A percentile compares a stretch with the other conserved stretches of the same genome.
Evolutionary conservation across 2,888 invertebrate species (phyloP).

Genomic region (Lamproptera curius): DNA sequence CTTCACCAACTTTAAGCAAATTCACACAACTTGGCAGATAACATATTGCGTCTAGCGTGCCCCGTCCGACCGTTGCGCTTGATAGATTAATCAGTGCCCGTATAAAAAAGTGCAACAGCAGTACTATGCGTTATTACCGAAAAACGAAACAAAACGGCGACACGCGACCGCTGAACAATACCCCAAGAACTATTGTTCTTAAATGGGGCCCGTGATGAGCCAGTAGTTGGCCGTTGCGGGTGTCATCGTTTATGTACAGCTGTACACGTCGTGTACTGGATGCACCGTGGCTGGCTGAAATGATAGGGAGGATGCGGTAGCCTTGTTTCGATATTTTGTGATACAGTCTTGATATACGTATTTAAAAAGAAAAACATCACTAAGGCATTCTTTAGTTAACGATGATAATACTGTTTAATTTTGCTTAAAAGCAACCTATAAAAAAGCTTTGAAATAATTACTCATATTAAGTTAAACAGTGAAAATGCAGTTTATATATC

Average conservation of each 20-base stretch:
- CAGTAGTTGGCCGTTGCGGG: conserved; percentile 4
- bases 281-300: conserved; percentile 1
- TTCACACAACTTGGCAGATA: background rate
- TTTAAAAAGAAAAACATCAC: too few species aligned
- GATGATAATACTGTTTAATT: too few species aligned
- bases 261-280: background rate
- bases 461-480: too few species aligned
- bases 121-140: conserved; percentile 14
- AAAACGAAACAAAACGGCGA: conserved; percentile 14
- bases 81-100: conserved; percentile 17
- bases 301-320: background rate
- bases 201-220: conserved; percentile 14
- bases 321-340: background rate
- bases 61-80: background rate
- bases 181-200: conserved; percentile 21
- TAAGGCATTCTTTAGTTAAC: too few species aligned
- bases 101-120: conserved; percentile 11
- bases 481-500: too few species aligned
- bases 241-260: conserved; percentile 9
- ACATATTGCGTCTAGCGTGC: background rate
- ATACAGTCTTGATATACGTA: too few species aligned
- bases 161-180: conserved; percentile 15
- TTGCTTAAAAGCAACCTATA: too few species aligned
- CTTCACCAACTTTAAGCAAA: too few species aligned
- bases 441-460: too few species aligned